These are phyloP conservation scores for Cisticola juncidis DNA, from an alignment of 2,113 vertebrate species.

Conservation along the genomic window DNA sequence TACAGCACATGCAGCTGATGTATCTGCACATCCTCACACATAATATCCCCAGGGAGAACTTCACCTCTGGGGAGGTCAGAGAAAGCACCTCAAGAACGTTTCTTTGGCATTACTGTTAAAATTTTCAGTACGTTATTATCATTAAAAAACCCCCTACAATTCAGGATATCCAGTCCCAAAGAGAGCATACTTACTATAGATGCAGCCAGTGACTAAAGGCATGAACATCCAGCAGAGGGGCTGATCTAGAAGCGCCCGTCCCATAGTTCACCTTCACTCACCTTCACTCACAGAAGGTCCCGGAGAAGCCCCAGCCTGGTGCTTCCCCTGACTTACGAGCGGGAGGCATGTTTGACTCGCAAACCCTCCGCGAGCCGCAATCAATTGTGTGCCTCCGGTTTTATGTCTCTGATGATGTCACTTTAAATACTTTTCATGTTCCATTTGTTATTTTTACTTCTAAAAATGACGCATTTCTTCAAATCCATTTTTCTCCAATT, in stretches of 20 bases:
- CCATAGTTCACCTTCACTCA: conserved; percentile 68
- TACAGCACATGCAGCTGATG: neutral
- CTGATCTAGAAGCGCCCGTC: neutral
- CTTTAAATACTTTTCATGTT: conserved; percentile 81
- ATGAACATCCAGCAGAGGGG: conserved; percentile 9
- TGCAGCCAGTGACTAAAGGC: conserved; percentile 15
- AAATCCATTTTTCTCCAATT: conserved; percentile 80
- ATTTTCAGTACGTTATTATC: neutral
- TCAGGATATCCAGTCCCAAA: neutral
- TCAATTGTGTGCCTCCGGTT: conserved; percentile 64
- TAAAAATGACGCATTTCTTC: conserved; percentile 80
- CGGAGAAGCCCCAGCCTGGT: conserved; percentile 39
- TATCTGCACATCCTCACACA: neutral
- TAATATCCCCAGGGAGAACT: neutral
- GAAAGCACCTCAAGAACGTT: neutral
- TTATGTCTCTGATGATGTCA: conserved; percentile 79
- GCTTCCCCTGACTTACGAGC: conserved; percentile 42
- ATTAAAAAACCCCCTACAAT: neutral
- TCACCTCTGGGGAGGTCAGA: neutral
- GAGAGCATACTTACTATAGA: neutral
- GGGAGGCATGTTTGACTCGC: conserved; percentile 62
- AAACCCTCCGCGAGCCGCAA: conserved; percentile 67
- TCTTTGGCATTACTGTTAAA: neutral
- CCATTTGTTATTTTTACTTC: conserved; percentile 84
- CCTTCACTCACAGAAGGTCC: conserved; percentile 50